phyloP scores from a whole-genome alignment of 2,113 vertebrate genomes.

The Mirounga angustirostris region DNA sequence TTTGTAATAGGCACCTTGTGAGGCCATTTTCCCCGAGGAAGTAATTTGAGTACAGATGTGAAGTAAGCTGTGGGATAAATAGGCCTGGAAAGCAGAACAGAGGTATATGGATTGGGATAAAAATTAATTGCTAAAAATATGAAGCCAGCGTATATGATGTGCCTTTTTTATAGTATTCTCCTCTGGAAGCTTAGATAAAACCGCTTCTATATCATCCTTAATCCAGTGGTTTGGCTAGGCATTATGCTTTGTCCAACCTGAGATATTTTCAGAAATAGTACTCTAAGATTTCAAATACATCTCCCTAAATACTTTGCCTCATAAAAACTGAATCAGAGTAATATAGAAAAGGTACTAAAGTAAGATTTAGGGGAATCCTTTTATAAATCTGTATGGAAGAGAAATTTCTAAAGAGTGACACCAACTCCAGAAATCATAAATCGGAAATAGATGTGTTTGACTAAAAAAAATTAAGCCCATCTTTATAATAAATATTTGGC shows the following conservation, averaged over 20 bases:
- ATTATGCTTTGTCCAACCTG: neutral
- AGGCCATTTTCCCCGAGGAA: neutral
- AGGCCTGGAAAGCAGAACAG: neutral
- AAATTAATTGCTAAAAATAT: slow-evolving; percentile 44
- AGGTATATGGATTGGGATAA: slow-evolving; percentile 8
- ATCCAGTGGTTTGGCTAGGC: neutral
- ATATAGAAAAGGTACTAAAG: neutral
- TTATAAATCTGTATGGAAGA: neutral
- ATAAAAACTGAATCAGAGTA: neutral
- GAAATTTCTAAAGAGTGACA: slow-evolving; percentile 9
- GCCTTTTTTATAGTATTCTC: slow-evolving; percentile 3
- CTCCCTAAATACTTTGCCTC: neutral
- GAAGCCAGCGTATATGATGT: neutral
- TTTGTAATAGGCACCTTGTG: neutral
- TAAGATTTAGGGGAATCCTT: slow-evolving; percentile 20
- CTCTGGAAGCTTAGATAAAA: slow-evolving; percentile 27
- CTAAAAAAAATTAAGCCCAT: neutral
- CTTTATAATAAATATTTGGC: neutral
- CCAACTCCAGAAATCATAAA: neutral
- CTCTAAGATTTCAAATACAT: slow-evolving; percentile 7
- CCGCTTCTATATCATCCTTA: neutral
- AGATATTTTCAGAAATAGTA: slow-evolving; percentile 43
- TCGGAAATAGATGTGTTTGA: slow-evolving; percentile 21
- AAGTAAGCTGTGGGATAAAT: neutral
- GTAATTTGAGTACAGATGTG: slow-evolving; percentile 5